Evolutionary conservation across 2,113 vertebrate genomes (phyloP).

Genomic region (Dasyprocta punctata): DNA sequence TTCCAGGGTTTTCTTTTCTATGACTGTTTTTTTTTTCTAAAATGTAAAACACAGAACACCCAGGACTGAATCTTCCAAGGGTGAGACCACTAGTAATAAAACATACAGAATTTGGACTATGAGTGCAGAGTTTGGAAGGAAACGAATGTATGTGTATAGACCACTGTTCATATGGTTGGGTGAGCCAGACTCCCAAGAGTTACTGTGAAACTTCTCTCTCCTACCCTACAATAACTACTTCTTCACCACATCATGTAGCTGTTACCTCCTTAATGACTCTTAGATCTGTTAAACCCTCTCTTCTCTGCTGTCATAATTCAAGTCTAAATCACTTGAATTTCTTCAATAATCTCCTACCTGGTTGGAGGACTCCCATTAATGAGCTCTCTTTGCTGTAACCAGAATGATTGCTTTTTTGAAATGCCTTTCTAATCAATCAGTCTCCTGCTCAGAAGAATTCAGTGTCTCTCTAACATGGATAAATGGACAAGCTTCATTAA

Average conservation of each 20-base stretch:
- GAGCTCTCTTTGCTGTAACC: neutral
- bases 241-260: neutral
- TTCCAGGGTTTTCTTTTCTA: neutral
- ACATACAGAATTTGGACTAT: neutral
- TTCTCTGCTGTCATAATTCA: neutral
- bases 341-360: neutral
- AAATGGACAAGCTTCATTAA: neutral
- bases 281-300: neutral
- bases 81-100: neutral
- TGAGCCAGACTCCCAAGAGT: neutral
- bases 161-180: neutral
- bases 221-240: neutral
- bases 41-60: neutral
- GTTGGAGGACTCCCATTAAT: neutral
- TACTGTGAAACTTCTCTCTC: neutral
- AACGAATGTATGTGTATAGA: rapidly evolving
- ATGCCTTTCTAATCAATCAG: neutral
- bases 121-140: neutral
- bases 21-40: neutral
- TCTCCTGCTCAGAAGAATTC: neutral
- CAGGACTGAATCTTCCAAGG: neutral
- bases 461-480: neutral
- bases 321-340: neutral
- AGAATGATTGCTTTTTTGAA: neutral
- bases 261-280: neutral